These are phyloP conservation scores for Sebastes schlegelii DNA, from an alignment of 2,113 vertebrate genomes.

Conservation along the genomic window DNA sequence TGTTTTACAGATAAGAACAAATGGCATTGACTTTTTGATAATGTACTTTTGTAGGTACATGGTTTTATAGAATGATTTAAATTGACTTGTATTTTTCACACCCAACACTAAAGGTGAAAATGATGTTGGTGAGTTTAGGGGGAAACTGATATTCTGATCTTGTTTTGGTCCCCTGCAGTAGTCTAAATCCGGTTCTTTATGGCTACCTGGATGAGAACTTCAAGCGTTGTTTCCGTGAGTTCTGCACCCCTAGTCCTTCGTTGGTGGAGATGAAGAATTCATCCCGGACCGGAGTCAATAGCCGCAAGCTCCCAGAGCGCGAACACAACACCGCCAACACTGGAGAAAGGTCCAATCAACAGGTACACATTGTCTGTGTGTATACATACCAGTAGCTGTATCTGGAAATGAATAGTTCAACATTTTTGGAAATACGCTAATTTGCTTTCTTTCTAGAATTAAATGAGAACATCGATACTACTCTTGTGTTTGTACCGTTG, in stretches of 20 bases:
- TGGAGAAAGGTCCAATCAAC: constrained; percentile 93
- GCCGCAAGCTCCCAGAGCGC: constrained; percentile 85
- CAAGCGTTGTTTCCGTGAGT: constrained; percentile 98
- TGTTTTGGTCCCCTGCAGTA: constrained; percentile 54
- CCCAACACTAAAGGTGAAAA: background rate
- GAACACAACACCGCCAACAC: constrained; percentile 92
- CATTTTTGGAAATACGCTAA: background rate
- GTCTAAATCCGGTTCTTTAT: constrained; percentile 98
- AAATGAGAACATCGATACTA: too few species aligned
- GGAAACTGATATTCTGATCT: background rate
- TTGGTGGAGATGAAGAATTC: constrained; percentile 94
- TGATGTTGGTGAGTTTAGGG: background rate
- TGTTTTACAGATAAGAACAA: background rate
- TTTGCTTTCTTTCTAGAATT: background rate
- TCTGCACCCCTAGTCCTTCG: constrained; percentile 94
- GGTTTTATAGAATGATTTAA: background rate
- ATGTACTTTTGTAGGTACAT: background rate
- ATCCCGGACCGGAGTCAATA: constrained; percentile 80
- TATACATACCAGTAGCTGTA: background rate
- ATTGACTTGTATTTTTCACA: background rate
- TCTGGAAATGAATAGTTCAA: background rate
- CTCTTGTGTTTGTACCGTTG: background rate
- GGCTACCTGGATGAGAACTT: constrained; percentile 99
- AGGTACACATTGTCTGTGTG: constrained; percentile 83
- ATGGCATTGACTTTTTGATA: background rate